Percentiles rank a stretch among this genome's conserved stretches.
Conservation (phyloP, 2,888 invertebrate genomes). For the Alsophila aescularia region DNA sequence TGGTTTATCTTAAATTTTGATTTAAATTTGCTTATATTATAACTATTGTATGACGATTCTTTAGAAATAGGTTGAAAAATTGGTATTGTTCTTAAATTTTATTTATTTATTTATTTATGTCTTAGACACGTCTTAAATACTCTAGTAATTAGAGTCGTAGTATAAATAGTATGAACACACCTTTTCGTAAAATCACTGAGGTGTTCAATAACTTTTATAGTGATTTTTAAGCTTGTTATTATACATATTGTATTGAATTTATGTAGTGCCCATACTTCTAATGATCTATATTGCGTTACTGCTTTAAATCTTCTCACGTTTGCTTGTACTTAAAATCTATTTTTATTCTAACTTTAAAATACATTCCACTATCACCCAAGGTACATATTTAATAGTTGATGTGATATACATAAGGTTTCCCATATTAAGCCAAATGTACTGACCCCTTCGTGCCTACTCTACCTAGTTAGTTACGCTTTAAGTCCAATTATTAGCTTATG, state of each 20-base stretch:
- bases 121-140: constrained; percentile 7
- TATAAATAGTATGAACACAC: not conserved
- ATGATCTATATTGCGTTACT: not conserved
- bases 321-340: constrained; percentile 14
- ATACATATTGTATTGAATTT: no score
- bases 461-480: constrained; percentile 55
- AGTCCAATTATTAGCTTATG: constrained; percentile 19
- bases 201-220: no score
- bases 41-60: not conserved
- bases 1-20: constrained; percentile 46
- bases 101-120: constrained; percentile 6
- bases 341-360: constrained; percentile 28
- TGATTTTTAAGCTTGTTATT: no score
- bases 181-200: not conserved
- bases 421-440: constrained; percentile 82
- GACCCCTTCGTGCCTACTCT: constrained; percentile 83
- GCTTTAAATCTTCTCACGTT: not conserved
- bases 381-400: constrained; percentile 65
- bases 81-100: constrained; percentile 23
- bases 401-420: constrained; percentile 79
- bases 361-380: constrained; percentile 73
- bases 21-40: constrained; percentile 15
- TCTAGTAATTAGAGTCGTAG: constrained; percentile 1
- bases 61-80: constrained; percentile 11
- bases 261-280: not conserved